Evolutionary conservation across 2,888 invertebrate genomes (phyloP).

Genomic region (Eupelmus urozonus): DNA sequence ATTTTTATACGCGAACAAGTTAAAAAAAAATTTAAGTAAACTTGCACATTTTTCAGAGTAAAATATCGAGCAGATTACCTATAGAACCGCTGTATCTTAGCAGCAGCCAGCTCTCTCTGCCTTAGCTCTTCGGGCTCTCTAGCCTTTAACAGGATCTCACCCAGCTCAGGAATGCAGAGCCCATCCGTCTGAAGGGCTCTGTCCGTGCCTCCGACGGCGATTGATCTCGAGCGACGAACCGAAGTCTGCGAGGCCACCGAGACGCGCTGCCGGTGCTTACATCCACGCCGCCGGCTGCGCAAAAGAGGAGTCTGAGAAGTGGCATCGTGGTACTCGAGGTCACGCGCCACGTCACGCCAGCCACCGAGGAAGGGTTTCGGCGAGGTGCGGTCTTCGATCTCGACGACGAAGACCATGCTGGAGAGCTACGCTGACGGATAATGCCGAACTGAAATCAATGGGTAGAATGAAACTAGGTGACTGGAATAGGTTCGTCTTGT

Average conservation of each 20-base stretch:
- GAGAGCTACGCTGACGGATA: not conserved
- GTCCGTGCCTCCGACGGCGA: conserved; percentile 1
- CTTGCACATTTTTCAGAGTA: too few relatives aligned
- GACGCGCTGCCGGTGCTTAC: not conserved
- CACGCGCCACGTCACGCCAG: conserved; percentile 85
- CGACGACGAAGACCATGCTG: conserved; percentile 79
- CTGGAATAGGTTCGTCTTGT: not conserved
- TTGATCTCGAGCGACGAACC: not conserved
- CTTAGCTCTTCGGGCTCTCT: not conserved
- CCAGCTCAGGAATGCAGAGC: conserved; percentile 17
- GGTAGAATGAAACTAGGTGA: too few relatives aligned
- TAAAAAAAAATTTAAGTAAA: too few relatives aligned
- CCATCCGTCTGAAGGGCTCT: conserved; percentile 27
- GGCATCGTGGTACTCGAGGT: conserved; percentile 88
- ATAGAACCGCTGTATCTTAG: conserved; percentile 70
- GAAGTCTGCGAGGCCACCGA: conserved; percentile 16
- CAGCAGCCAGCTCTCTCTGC: conserved; percentile 61
- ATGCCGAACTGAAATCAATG: not conserved
- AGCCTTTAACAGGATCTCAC: not conserved
- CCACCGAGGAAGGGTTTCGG: conserved; percentile 90
- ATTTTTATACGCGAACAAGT: too few relatives aligned
- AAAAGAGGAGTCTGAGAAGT: conserved; percentile 84
- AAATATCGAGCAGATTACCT: conserved; percentile 63
- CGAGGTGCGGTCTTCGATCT: conserved; percentile 80
- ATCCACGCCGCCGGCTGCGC: too few relatives aligned